Percentiles rank a stretch among this genome's conserved stretches.
Conservation (phyloP, 2,113 vertebrate genomes). For the Pollimyrus isidori region DNA sequence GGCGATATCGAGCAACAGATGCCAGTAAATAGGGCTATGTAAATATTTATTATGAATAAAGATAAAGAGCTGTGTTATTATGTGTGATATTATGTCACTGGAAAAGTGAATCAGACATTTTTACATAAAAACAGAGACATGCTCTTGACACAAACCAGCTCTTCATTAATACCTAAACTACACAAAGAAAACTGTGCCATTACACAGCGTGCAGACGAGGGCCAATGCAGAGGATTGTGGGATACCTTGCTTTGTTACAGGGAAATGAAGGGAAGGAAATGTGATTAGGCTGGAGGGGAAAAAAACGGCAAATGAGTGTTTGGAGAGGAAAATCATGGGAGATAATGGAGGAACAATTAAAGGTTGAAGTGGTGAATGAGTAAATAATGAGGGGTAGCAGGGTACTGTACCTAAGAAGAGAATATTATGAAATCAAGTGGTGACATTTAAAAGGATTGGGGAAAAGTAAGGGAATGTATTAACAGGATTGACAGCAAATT, state of each 20-base stretch:
- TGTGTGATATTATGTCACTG: neutral
- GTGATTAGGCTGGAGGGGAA: slow-evolving; percentile 50
- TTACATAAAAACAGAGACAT: neutral
- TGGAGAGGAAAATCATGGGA: neutral
- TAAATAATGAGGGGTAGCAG: neutral
- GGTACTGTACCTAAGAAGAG: neutral
- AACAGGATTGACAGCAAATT: neutral
- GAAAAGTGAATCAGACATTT: neutral
- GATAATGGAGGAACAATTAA: neutral
- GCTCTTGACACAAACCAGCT: neutral
- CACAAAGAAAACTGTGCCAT: neutral
- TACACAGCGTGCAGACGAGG: neutral
- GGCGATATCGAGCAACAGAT: neutral
- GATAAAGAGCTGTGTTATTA: neutral
- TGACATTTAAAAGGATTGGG: neutral
- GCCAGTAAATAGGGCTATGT: neutral
- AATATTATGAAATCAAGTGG: neutral
- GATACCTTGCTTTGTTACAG: slow-evolving; percentile 53
- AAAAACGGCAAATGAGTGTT: slow-evolving; percentile 9
- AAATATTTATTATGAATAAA: neutral
- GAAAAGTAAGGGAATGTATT: neutral
- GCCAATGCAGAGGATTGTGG: slow-evolving; percentile 15
- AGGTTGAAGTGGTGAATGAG: neutral
- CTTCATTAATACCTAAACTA: neutral
- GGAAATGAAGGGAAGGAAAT: slow-evolving; percentile 33